phyloP scores from a whole-genome alignment of 2,113 vertebrate species.

The Cygnus buccinator region DNA sequence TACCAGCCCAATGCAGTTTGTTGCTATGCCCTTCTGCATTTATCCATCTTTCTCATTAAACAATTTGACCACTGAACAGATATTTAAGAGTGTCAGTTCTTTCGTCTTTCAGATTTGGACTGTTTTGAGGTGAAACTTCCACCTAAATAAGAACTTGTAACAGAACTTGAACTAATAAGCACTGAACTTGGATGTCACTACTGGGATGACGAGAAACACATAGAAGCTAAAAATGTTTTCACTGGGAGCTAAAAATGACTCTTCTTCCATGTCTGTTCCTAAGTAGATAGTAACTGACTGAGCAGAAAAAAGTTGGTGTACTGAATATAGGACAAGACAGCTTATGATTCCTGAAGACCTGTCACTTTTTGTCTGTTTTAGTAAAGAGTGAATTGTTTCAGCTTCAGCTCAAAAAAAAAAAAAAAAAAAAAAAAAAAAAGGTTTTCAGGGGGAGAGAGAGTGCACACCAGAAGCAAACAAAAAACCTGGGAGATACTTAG shows the following conservation, averaged over 20 bases:
- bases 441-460: not conserved
- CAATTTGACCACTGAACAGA: not conserved
- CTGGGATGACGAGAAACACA: not conserved
- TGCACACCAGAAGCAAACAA: not conserved
- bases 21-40: not conserved
- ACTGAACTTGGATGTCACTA: not conserved
- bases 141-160: not conserved
- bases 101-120: not conserved
- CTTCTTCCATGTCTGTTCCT: not conserved
- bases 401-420: conserved; percentile 28
- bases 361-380: not conserved
- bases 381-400: conserved; percentile 55
- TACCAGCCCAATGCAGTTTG: not conserved
- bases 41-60: not conserved
- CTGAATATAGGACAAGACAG: not conserved
- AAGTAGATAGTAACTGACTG: conserved; percentile 24
- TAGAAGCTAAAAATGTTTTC: conserved; percentile 32
- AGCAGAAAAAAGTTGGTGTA: conserved; percentile 8
- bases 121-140: not conserved
- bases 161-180: conserved; percentile 37
- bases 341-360: not conserved
- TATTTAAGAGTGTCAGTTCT: not conserved
- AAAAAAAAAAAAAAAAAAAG: conserved; percentile 55
- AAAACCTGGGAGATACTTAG: not conserved
- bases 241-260: conserved; percentile 32